These are phyloP conservation scores for Conus betulinus DNA, from an alignment of 1,140 invertebrate species.

Conservation along the genomic window DNA sequence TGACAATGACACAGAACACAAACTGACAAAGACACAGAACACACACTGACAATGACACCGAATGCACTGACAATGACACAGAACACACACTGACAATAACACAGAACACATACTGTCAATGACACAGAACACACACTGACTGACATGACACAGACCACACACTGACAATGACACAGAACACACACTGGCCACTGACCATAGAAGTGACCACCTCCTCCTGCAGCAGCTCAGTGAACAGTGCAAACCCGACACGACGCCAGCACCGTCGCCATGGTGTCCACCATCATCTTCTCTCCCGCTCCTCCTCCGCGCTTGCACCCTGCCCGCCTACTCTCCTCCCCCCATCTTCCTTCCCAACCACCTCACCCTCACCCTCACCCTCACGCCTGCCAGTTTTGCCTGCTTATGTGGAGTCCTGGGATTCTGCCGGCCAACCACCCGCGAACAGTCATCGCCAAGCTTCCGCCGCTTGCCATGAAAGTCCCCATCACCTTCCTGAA, in stretches of 20 bases:
- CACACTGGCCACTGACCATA: background rate
- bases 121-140: no score
- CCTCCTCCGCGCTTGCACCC: background rate
- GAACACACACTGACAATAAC: no score
- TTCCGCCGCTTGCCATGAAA: background rate
- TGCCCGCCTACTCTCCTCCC: background rate
- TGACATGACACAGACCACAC: no score
- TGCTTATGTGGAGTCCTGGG: background rate
- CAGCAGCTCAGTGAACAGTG: slow-evolving; percentile 9
- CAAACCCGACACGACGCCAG: background rate
- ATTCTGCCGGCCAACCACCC: background rate
- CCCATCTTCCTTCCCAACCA: background rate
- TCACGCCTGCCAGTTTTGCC: background rate
- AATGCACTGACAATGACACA: no score
- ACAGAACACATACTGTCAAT: no score
- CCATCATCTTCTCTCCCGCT: background rate
- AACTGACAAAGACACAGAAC: no score
- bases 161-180: no score
- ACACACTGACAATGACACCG: no score
- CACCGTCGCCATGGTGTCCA: background rate
- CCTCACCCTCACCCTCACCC: background rate
- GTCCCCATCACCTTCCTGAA: background rate
- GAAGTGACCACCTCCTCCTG: background rate
- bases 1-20: no score
- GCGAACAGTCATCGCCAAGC: background rate